Percentiles rank a stretch among this genome's conserved stretches.
Conservation (phyloP, 35 echinoderm and acorn worm species). For the Diadema setosum region DNA sequence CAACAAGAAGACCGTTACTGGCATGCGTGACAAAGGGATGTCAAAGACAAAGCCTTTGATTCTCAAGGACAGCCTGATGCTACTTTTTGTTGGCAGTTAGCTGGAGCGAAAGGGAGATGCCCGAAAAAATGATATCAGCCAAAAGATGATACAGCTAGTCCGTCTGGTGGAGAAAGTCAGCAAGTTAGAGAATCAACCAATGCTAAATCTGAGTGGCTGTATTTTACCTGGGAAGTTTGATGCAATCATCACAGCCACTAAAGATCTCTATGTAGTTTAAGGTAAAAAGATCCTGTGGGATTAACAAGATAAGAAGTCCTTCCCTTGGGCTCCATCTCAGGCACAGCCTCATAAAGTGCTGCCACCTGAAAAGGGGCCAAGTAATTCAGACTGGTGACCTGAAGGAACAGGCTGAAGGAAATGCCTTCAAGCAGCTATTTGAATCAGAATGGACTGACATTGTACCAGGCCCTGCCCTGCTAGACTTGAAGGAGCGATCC, state of each 20-base stretch:
- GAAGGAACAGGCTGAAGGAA: neutral
- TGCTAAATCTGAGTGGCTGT: neutral
- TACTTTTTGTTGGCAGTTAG: neutral
- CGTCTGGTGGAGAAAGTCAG: neutral
- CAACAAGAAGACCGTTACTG: neutral
- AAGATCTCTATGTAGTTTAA: neutral
- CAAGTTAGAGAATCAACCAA: neutral
- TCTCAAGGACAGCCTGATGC: neutral
- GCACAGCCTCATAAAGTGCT: constrained; percentile 13
- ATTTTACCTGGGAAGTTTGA: neutral
- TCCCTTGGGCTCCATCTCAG: neutral
- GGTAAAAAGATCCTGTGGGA: neutral
- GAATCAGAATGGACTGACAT: neutral
- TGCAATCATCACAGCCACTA: neutral
- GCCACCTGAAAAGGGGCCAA: neutral
- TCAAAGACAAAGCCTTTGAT: neutral
- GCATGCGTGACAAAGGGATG: neutral
- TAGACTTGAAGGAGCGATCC: neutral
- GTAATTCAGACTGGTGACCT: neutral
- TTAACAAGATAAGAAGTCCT: neutral
- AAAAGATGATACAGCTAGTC: neutral
- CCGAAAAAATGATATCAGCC: neutral
- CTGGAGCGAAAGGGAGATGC: neutral
- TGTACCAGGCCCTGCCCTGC: neutral
- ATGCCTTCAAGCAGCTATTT: neutral